Conservation (phyloP, 2,113 vertebrate genomes). For the Hyla sarda region DNA sequence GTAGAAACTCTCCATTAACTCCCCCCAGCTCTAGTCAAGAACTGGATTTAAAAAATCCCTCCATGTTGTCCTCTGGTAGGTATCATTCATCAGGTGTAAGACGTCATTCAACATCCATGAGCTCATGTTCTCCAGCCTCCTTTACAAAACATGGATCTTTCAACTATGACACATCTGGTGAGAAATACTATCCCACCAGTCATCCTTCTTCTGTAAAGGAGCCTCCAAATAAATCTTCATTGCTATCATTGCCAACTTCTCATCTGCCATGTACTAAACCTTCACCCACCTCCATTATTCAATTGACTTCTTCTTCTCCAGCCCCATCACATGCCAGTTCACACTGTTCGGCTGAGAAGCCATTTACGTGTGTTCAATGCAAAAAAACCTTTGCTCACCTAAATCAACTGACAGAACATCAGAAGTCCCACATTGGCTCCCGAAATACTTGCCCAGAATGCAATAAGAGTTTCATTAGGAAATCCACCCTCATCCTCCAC, state of each 20-base stretch:
- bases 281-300: not conserved
- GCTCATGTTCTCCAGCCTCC: not conserved
- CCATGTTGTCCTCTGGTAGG: not conserved
- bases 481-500: slow-evolving; percentile 41
- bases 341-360: not conserved
- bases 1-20: not conserved
- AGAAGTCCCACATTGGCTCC: not conserved
- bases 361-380: slow-evolving; percentile 12
- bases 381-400: not conserved
- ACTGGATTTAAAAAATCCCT: not conserved
- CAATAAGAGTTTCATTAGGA: slow-evolving; percentile 18
- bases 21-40: no score
- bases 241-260: not conserved
- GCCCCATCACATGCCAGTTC: not conserved
- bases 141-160: not conserved
- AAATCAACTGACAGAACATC: slow-evolving; percentile 4
- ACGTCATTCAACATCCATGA: not conserved
- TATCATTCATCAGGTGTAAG: no score
- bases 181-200: not conserved
- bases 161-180: not conserved
- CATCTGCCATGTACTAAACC: not conserved
- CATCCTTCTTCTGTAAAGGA: not conserved
- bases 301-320: not conserved
- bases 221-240: not conserved
- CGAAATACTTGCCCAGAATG: slow-evolving; percentile 18